phyloP scores from a whole-genome alignment of 2,888 invertebrate species.

The Sarcophaga carnaria region DNA sequence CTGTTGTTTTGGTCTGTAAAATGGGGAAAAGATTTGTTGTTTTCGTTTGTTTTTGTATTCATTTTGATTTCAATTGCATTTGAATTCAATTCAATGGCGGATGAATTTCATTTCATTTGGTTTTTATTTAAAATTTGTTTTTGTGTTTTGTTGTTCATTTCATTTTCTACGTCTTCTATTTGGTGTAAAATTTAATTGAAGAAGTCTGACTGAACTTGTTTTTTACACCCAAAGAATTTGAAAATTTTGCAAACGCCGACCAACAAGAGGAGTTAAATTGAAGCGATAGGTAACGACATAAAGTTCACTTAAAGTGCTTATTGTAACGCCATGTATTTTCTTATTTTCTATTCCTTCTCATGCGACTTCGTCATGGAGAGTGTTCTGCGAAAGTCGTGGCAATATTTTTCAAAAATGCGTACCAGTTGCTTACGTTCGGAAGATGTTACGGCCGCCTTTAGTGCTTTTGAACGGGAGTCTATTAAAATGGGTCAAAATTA shows the following conservation, averaged over 20 bases:
- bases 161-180: constrained; percentile 15
- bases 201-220: constrained; percentile 10
- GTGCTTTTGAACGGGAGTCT: too few species aligned
- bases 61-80: neutral
- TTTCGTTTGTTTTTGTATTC: neutral
- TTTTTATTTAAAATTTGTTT: neutral
- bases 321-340: too few species aligned
- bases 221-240: constrained; percentile 47
- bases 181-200: constrained; percentile 61
- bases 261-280: neutral
- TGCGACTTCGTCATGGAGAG: too few species aligned
- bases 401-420: too few species aligned
- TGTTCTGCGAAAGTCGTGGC: too few species aligned
- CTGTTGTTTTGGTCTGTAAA: neutral
- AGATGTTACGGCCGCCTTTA: too few species aligned
- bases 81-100: constrained; percentile 19
- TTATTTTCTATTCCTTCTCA: too few species aligned
- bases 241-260: constrained; percentile 15
- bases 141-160: neutral
- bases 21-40: neutral
- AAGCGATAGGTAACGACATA: neutral
- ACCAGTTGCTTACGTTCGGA: too few species aligned
- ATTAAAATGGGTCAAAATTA: too few species aligned
- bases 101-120: neutral
- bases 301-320: too few species aligned